Evolutionary conservation across 2,888 invertebrate genomes (phyloP).

Genomic region (Xanthorhoe designata): DNA sequence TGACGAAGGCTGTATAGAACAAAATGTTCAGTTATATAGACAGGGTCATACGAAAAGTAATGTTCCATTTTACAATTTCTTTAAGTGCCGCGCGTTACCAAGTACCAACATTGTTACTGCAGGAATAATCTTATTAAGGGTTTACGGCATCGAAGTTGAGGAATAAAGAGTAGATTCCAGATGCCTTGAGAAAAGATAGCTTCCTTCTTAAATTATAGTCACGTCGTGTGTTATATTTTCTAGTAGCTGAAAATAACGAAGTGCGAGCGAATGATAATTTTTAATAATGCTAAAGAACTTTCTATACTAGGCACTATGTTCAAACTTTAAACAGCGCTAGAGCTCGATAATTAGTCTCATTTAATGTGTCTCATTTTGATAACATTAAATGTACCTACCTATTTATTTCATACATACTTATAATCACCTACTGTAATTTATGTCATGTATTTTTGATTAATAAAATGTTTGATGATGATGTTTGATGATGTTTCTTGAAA

Average conservation of each 20-base stretch:
- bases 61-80: neutral
- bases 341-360: too few species aligned
- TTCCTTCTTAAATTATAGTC: slow-evolving; percentile 26
- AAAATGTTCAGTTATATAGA: neutral
- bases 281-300: too few species aligned
- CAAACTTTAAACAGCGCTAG: too few species aligned
- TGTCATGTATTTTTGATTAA: too few species aligned
- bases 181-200: slow-evolving; percentile 29
- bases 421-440: too few species aligned
- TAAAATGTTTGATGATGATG: too few species aligned
- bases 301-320: too few species aligned
- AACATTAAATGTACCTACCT: too few species aligned
- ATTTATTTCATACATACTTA: too few species aligned
- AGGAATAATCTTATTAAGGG: neutral
- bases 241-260: neutral
- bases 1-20: neutral
- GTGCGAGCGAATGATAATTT: too few species aligned
- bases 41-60: neutral
- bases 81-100: neutral
- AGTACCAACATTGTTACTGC: neutral
- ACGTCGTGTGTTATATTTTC: neutral
- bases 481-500: too few species aligned
- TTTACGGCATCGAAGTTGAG: neutral
- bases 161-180: neutral
- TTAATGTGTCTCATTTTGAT: too few species aligned